phyloP scores from a whole-genome alignment of 2,888 invertebrate species.

The Zonitis immaculata region DNA sequence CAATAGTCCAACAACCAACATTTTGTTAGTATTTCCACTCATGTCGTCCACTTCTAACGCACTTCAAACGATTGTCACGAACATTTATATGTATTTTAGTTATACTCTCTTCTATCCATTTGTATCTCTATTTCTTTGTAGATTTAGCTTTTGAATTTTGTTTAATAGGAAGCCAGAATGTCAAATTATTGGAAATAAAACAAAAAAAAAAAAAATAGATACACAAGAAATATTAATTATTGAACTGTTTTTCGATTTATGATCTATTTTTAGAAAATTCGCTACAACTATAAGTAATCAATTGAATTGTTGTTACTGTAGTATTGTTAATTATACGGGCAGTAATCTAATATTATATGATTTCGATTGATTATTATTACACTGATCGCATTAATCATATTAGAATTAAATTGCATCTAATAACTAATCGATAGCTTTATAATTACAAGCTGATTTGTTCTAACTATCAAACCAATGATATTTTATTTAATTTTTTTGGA shows the following conservation, averaged over 20 bases:
- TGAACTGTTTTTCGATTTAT: too few species aligned
- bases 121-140: neutral
- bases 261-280: neutral
- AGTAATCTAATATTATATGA: neutral
- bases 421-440: neutral
- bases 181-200: neutral
- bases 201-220: too few species aligned
- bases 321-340: neutral
- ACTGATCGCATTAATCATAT: neutral
- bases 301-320: neutral
- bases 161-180: neutral
- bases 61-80: neutral
- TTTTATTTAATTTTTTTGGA: too few species aligned
- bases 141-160: neutral
- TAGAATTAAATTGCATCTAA: constrained; percentile 1
- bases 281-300: neutral
- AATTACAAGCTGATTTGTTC: neutral
- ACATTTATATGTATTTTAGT: neutral
- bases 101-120: too few species aligned
- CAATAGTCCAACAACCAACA: neutral
- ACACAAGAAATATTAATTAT: too few species aligned
- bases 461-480: neutral
- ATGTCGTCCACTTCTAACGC: neutral
- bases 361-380: neutral
- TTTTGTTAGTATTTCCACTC: neutral